A percentile compares a stretch with the other conserved stretches of the same genome.
These are phyloP conservation scores for Eudasyphora cyanicolor DNA, from an alignment of 2,888 invertebrate genomes.

Conservation along the genomic window DNA sequence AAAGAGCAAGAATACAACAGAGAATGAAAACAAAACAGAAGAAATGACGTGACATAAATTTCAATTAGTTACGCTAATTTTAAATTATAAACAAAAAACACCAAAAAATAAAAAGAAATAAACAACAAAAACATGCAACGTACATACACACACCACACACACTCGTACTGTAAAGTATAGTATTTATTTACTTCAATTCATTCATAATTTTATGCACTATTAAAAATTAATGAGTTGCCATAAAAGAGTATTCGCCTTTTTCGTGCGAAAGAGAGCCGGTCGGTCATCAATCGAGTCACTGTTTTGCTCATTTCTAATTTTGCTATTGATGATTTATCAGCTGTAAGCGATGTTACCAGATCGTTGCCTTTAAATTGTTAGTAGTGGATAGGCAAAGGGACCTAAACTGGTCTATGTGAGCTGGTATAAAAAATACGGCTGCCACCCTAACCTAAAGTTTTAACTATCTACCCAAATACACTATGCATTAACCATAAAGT, in stretches of 20 bases:
- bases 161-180: constrained; percentile 7
- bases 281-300: not conserved
- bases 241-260: not conserved
- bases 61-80: constrained; percentile 53
- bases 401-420: too few relatives aligned
- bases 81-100: constrained; percentile 49
- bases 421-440: too few relatives aligned
- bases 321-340: not conserved
- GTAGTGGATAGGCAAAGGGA: too few relatives aligned
- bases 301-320: too few relatives aligned
- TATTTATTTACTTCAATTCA: constrained; percentile 34
- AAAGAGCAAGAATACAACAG: constrained; percentile 38
- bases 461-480: too few relatives aligned
- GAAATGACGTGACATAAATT: constrained; percentile 54
- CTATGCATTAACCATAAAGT: too few relatives aligned
- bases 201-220: constrained; percentile 53
- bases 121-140: not conserved
- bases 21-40: not conserved
- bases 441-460: too few relatives aligned
- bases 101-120: not conserved
- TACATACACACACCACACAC: not conserved
- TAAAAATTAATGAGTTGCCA: not conserved
- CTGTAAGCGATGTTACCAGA: not conserved
- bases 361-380: too few relatives aligned
- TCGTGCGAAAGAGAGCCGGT: too few relatives aligned